A percentile compares a stretch with the other conserved stretches of the same genome.
These are phyloP conservation scores for Cephus runcator DNA, from an alignment of 2,888 invertebrate species.

Conservation along the genomic window DNA sequence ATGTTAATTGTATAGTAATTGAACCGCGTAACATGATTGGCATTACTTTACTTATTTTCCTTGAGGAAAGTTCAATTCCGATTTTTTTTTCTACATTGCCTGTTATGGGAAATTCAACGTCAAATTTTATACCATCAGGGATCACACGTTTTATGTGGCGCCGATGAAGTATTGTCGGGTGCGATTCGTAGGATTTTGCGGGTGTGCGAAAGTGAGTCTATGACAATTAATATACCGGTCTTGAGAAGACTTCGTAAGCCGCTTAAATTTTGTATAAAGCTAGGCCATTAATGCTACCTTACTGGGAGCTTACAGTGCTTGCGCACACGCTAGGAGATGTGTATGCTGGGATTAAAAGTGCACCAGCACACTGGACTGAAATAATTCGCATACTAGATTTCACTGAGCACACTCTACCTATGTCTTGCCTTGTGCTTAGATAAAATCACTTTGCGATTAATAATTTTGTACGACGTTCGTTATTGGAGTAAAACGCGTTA, in stretches of 20 bases:
- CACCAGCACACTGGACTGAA: neutral
- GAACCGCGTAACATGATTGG: neutral
- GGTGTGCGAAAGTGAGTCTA: neutral
- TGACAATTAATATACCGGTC: slow-evolving; percentile 32
- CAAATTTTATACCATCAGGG: slow-evolving; percentile 27
- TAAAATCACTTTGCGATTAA: neutral
- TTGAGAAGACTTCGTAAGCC: slow-evolving; percentile 37
- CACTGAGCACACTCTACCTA: neutral
- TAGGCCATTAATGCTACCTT: slow-evolving; percentile 41
- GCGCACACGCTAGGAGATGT: slow-evolving; percentile 25
- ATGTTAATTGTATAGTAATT: neutral
- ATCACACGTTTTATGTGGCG: neutral
- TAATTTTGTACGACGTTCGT: neutral
- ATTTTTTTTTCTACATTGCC: neutral
- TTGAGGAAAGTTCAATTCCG: neutral
- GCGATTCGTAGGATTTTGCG: neutral
- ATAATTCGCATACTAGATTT: neutral
- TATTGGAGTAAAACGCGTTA: neutral
- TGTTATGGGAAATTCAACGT: slow-evolving; percentile 19
- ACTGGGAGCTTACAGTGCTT: slow-evolving; percentile 36
- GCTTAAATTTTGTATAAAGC: slow-evolving; percentile 47
- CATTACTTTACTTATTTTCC: neutral
- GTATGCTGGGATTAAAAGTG: slow-evolving; percentile 27
- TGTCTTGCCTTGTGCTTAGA: neutral
- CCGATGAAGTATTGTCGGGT: neutral